Conservation (phyloP, 2,797 vertebrate species). For the Pipistrellus pygmaeus region DNA sequence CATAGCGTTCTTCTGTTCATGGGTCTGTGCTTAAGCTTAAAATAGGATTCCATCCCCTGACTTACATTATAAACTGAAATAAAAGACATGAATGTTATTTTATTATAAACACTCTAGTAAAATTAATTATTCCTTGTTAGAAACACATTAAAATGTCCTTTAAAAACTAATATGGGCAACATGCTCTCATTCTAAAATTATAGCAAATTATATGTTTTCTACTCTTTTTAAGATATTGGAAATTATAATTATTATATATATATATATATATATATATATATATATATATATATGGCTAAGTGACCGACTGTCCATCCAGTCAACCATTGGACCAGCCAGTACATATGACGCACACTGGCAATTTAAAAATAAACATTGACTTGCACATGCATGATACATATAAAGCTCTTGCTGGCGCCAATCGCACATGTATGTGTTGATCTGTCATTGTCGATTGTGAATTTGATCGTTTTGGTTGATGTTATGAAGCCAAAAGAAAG, state of each 20-base stretch:
- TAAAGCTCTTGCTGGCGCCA: too few species aligned
- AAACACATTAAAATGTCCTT: slow-evolving; percentile 12
- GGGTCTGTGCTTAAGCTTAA: not conserved
- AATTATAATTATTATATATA: not conserved
- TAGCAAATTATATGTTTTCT: not conserved
- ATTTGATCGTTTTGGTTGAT: too few species aligned
- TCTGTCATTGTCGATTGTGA: too few species aligned
- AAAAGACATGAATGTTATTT: slow-evolving; percentile 34
- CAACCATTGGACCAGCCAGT: too few species aligned
- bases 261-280: too few species aligned
- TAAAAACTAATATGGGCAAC: not conserved
- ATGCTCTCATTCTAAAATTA: not conserved
- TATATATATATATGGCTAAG: too few species aligned
- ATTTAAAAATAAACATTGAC: too few species aligned
- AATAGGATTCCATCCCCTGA: not conserved
- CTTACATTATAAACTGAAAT: not conserved
- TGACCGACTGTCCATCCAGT: too few species aligned
- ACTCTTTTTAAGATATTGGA: not conserved
- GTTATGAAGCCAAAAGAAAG: too few species aligned
- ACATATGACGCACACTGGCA: too few species aligned
- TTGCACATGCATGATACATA: too few species aligned
- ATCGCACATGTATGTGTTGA: too few species aligned
- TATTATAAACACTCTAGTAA: not conserved
- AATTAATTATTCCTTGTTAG: slow-evolving; percentile 23
- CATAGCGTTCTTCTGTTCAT: not conserved